Evolutionary conservation across 2,113 vertebrate genomes (phyloP).

Genomic region (Zapornia atra): DNA sequence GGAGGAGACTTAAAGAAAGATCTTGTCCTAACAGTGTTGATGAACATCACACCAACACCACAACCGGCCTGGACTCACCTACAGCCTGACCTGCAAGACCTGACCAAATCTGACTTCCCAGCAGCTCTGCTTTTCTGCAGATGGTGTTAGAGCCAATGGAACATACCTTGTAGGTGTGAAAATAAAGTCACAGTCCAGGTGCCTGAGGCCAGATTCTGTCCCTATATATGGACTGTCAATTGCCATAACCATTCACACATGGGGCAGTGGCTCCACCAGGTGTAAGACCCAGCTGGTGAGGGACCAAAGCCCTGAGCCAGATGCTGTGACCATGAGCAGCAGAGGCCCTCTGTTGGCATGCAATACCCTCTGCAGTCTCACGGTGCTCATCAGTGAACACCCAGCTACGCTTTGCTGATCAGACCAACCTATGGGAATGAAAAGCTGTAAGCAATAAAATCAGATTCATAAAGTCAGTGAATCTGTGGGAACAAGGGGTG

Average conservation of each 20-base stretch:
- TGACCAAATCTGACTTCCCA: background rate
- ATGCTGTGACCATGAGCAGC: accelerated
- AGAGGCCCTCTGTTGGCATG: background rate
- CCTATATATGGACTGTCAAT: background rate
- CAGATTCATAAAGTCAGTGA: background rate
- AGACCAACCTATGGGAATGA: background rate
- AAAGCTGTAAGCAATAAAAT: background rate
- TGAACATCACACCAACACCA: background rate
- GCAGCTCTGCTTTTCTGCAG: background rate
- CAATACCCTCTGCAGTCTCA: background rate
- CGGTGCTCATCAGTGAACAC: background rate
- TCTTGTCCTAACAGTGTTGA: accelerated
- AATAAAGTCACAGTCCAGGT: background rate
- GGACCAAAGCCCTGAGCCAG: background rate
- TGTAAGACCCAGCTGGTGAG: background rate
- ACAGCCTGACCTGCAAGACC: background rate
- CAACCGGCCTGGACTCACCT: background rate
- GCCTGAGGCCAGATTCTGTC: background rate
- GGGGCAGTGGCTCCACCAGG: background rate
- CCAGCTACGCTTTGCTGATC: background rate
- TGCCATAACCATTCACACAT: background rate
- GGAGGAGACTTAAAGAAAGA: background rate
- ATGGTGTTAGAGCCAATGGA: background rate
- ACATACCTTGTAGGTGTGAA: background rate
- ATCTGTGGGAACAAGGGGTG: background rate